Evolutionary conservation across 2,113 vertebrate genomes (phyloP).

Genomic region (Nyctereutes procyonoides): DNA sequence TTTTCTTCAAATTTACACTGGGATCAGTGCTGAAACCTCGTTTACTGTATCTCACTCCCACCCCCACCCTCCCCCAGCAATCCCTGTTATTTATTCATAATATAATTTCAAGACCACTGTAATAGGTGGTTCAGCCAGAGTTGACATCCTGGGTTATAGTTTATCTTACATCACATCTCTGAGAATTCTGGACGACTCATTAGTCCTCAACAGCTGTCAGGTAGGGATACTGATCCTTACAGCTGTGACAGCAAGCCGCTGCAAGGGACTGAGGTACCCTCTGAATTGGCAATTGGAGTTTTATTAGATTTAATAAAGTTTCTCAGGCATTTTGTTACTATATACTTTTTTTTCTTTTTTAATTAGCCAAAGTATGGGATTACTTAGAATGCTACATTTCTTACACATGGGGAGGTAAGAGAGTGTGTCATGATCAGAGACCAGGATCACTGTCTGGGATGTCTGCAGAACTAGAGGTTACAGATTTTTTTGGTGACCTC

Average conservation of each 20-base stretch:
- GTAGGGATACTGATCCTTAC: neutral
- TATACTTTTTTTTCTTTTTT: neutral
- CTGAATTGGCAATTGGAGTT: neutral
- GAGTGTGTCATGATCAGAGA: neutral
- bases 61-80: neutral
- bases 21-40: neutral
- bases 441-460: neutral
- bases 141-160: neutral
- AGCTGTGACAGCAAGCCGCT: neutral
- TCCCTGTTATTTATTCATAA: neutral
- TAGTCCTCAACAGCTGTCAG: neutral
- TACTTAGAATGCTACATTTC: neutral
- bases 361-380: neutral
- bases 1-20: neutral
- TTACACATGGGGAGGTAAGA: neutral
- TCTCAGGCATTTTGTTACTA: neutral
- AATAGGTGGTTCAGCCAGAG: neutral
- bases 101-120: neutral
- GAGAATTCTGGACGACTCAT: neutral
- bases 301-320: neutral
- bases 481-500: neutral
- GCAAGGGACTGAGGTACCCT: neutral
- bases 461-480: no score
- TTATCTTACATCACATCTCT: neutral
- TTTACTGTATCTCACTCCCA: neutral